A percentile compares a stretch with the other conserved stretches of the same genome.
Conservation (phyloP, 2,888 invertebrate species). For the Ceratothoa steindachneri region DNA sequence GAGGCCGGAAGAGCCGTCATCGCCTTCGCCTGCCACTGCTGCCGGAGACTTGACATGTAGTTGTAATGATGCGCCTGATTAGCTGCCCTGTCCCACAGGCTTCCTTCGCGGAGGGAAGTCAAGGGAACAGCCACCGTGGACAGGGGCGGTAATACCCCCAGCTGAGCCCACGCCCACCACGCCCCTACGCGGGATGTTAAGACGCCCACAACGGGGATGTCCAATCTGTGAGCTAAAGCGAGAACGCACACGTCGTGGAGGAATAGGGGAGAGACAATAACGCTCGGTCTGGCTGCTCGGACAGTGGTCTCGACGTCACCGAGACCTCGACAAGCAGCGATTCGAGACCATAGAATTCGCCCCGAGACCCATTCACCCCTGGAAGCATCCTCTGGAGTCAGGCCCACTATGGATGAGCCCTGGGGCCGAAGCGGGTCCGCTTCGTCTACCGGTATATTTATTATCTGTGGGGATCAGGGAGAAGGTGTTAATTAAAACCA, state of each 20-base stretch:
- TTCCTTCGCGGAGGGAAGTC: not conserved
- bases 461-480: conserved; percentile 2
- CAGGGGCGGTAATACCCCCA: conserved; percentile 24
- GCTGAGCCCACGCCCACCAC: conserved; percentile 37
- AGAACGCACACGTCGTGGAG: conserved; percentile 33
- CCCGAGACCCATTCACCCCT: conserved; percentile 26
- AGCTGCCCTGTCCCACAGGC: conserved; percentile 20
- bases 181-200: conserved; percentile 31
- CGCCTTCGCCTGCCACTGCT: conserved; percentile 28
- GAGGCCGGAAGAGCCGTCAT: not conserved
- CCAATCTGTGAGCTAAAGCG: conserved; percentile 7
- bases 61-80: conserved; percentile 26
- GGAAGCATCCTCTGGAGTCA: conserved; percentile 21
- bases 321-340: not conserved
- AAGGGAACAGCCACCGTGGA: conserved; percentile 23
- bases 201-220: conserved; percentile 26
- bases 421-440: conserved; percentile 21
- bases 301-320: not conserved
- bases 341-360: conserved; percentile 17
- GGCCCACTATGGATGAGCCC: not conserved
- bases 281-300: not conserved
- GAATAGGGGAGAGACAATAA: conserved; percentile 23
- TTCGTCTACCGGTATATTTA: not conserved
- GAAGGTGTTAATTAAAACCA: not conserved
- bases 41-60: conserved; percentile 23